These are phyloP conservation scores for Ibycter americanus DNA, from an alignment of 2,797 vertebrate genomes.

Conservation along the genomic window DNA sequence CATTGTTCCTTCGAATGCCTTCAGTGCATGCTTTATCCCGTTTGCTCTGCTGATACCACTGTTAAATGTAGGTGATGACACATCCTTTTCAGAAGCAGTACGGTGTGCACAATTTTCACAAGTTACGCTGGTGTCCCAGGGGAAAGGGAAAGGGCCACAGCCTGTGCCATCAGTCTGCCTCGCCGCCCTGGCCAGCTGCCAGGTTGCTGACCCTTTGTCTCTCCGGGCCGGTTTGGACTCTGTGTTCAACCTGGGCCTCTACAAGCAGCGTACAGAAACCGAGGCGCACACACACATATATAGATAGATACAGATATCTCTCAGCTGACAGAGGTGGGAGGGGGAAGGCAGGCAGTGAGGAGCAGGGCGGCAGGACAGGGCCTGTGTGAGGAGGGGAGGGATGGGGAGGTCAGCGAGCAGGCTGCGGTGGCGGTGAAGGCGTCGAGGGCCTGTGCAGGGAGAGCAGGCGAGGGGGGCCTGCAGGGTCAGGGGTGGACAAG, in stretches of 20 bases:
- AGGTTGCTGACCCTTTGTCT: background rate
- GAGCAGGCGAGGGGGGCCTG: background rate
- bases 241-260: background rate
- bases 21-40: slow-evolving; percentile 14
- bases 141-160: background rate
- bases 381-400: fast-evolving
- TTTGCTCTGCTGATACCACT: slow-evolving; percentile 38
- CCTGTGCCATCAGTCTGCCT: slow-evolving; percentile 19
- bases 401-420: background rate
- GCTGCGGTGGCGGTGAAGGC: background rate
- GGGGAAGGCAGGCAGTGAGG: background rate
- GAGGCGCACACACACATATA: background rate
- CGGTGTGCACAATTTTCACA: background rate
- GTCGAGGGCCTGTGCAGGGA: background rate
- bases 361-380: background rate
- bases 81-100: slow-evolving; percentile 51
- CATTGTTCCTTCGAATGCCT: slow-evolving; percentile 9
- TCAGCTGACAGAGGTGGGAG: background rate
- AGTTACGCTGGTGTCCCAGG: background rate
- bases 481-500: background rate
- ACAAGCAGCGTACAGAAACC: background rate
- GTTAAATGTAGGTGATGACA: slow-evolving; percentile 64
- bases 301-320: no score
- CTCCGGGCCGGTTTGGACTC: background rate
- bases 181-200: background rate